phyloP scores from a whole-genome alignment of 2,113 vertebrate species.

The Lepisosteus oculatus region DNA sequence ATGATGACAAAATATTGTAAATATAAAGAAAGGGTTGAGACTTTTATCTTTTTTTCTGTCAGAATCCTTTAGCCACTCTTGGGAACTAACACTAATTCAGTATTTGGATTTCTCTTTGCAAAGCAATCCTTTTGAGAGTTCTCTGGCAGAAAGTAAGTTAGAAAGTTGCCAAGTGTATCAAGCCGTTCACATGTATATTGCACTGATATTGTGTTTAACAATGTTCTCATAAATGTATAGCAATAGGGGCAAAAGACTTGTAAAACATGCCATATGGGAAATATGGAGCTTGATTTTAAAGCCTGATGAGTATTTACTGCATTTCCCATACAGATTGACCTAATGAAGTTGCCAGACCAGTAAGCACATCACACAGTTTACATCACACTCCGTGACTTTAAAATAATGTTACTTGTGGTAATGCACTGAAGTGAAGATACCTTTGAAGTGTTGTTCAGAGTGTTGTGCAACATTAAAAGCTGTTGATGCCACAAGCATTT shows the following conservation, averaged over 20 bases:
- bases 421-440: too few relatives aligned
- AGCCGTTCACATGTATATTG: neutral
- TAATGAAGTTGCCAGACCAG: neutral
- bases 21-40: constrained; percentile 44
- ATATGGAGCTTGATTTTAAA: neutral
- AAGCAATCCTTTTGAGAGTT: constrained; percentile 11
- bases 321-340: neutral
- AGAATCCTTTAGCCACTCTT: constrained; percentile 40
- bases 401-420: too few relatives aligned
- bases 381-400: too few relatives aligned
- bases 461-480: too few relatives aligned
- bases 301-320: neutral
- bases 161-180: neutral
- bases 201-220: neutral
- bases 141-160: neutral
- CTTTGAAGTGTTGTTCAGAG: too few relatives aligned
- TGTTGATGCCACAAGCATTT: too few relatives aligned
- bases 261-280: neutral
- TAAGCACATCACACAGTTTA: neutral
- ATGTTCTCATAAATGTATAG: neutral
- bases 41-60: constrained; percentile 38
- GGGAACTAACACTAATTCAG: constrained; percentile 41
- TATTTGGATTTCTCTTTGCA: constrained; percentile 28
- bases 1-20: constrained; percentile 66
- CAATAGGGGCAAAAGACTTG: neutral